Percentiles rank a stretch among this genome's conserved stretches.
phyloP scores from a whole-genome alignment of 2,113 vertebrate species.

The Lophius piscatorius region DNA sequence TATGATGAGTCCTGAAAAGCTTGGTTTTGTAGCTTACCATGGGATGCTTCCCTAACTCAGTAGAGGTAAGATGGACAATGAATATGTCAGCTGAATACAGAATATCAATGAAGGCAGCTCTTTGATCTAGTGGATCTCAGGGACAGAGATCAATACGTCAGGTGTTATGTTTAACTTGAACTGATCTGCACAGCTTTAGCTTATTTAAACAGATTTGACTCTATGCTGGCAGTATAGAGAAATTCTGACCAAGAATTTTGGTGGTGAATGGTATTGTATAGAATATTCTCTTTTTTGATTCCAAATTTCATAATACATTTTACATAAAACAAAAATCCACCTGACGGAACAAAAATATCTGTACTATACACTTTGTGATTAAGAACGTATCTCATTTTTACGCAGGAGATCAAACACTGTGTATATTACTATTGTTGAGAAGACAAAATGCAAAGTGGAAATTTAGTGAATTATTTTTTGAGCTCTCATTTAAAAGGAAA shows the following conservation, averaged over 20 bases:
- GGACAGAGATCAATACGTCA: conserved; percentile 50
- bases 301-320: conserved; percentile 14
- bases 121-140: conserved; percentile 28
- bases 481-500: conserved; percentile 78
- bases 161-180: conserved; percentile 30
- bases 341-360: conserved; percentile 44
- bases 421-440: conserved; percentile 59
- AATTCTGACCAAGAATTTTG: too few species aligned
- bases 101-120: conserved; percentile 34
- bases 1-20: background rate
- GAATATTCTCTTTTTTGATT: conserved; percentile 3
- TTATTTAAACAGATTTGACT: conserved; percentile 44
- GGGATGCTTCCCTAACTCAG: background rate
- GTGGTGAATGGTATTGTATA: conserved; percentile 4
- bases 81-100: conserved; percentile 1
- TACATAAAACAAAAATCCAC: conserved; percentile 25
- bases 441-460: conserved; percentile 55
- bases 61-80: background rate
- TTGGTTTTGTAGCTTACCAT: background rate
- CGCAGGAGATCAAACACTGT: conserved; percentile 61
- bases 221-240: background rate
- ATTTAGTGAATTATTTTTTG: conserved; percentile 62
- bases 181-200: conserved; percentile 26
- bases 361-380: conserved; percentile 37
- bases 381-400: conserved; percentile 56